These are phyloP conservation scores for Philopedon plagiatum DNA, from an alignment of 2,888 invertebrate species.

Conservation along the genomic window DNA sequence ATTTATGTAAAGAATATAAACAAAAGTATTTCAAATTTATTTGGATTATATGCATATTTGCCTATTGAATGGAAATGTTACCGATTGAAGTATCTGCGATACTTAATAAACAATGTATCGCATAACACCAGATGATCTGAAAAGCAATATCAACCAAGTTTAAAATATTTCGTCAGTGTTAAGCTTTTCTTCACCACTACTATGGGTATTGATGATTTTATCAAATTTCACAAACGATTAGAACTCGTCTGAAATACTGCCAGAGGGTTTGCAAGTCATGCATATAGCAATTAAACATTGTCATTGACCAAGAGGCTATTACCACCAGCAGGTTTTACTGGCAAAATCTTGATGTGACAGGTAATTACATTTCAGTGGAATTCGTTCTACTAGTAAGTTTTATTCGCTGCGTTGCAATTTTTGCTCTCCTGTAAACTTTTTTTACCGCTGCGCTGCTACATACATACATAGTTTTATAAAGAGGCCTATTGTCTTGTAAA, in stretches of 20 bases:
- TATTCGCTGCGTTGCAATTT: background rate
- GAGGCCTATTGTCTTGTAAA: too few relatives aligned
- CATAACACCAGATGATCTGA: background rate
- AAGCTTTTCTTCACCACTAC: background rate
- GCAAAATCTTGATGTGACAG: constrained; percentile 4
- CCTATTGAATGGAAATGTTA: too few relatives aligned
- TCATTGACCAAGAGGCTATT: constrained; percentile 4
- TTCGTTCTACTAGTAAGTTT: background rate
- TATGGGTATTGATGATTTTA: background rate
- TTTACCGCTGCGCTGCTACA: too few relatives aligned
- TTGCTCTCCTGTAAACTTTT: background rate
- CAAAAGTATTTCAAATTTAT: too few relatives aligned
- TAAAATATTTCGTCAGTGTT: background rate
- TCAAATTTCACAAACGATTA: constrained; percentile 7
- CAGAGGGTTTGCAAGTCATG: background rate
- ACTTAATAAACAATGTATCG: too few relatives aligned
- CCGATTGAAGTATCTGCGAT: too few relatives aligned
- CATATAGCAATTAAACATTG: constrained; percentile 1
- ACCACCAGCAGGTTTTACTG: constrained; percentile 5
- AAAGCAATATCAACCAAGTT: background rate
- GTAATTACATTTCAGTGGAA: background rate
- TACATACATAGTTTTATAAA: too few relatives aligned
- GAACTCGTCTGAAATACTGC: background rate
- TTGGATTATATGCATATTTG: too few relatives aligned
- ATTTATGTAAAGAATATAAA: too few relatives aligned